phyloP scores from a whole-genome alignment of 2,797 vertebrate genomes.

The Geotria australis region DNA sequence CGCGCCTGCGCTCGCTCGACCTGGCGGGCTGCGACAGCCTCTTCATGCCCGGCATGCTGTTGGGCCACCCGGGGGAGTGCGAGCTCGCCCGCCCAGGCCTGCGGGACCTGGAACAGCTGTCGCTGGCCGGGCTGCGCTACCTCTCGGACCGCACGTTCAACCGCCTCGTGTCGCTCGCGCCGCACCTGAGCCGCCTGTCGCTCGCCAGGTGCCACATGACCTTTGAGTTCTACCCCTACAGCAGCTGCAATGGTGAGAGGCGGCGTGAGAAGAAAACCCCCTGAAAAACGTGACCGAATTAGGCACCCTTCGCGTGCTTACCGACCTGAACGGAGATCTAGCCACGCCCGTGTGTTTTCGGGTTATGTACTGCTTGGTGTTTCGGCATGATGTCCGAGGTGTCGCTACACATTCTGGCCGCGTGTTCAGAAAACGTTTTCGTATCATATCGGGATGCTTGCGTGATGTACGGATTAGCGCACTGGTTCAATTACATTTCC shows the following conservation, averaged over 20 bases:
- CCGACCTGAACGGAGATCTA: too few relatives aligned
- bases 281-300: too few relatives aligned
- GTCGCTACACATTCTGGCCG: too few relatives aligned
- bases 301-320: too few relatives aligned
- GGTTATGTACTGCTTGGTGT: too few relatives aligned
- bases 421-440: too few relatives aligned
- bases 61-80: conserved; percentile 18
- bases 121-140: conserved; percentile 19
- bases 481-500: too few relatives aligned
- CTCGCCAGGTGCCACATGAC: conserved; percentile 35
- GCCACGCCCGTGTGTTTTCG: too few relatives aligned
- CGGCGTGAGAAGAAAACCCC: too few relatives aligned
- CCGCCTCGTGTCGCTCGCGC: conserved; percentile 23
- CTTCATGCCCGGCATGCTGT: conserved; percentile 20
- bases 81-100: conserved; percentile 10
- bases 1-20: conserved; percentile 18
- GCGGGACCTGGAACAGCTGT: conserved; percentile 17
- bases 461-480: too few relatives aligned
- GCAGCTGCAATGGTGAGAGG: conserved; percentile 3
- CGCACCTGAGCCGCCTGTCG: conserved; percentile 14
- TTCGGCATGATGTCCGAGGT: too few relatives aligned
- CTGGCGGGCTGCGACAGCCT: conserved; percentile 30
- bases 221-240: conserved; percentile 25
- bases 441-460: too few relatives aligned
- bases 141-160: conserved; percentile 36